phyloP scores from a whole-genome alignment of 1,140 invertebrate species.

The Heliconius hermathena region DNA sequence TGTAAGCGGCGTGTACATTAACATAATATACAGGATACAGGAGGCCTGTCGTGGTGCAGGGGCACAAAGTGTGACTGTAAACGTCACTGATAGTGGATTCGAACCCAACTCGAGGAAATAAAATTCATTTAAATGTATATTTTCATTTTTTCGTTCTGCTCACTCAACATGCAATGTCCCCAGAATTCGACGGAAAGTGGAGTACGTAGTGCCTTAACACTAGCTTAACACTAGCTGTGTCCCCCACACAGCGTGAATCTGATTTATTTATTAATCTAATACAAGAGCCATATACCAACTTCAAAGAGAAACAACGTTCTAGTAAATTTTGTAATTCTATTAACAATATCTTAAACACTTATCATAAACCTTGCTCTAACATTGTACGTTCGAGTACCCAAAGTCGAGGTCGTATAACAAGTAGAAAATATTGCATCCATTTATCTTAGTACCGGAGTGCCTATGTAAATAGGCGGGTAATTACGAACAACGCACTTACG shows the following conservation, averaged over 20 bases:
- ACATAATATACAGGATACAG: slow-evolving; percentile 8
- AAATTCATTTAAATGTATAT: too few relatives aligned
- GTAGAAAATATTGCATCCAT: slow-evolving; percentile 55
- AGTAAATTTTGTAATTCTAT: slow-evolving; percentile 6
- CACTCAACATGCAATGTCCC: too few relatives aligned
- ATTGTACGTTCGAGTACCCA: slow-evolving; percentile 18
- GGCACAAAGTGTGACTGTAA: too few relatives aligned
- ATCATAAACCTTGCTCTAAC: slow-evolving; percentile 9
- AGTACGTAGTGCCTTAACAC: slow-evolving; percentile 31
- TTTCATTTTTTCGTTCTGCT: too few relatives aligned
- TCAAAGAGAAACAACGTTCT: background rate
- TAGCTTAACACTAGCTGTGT: slow-evolving; percentile 65
- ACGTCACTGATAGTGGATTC: too few relatives aligned
- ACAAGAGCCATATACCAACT: background rate
- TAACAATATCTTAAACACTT: slow-evolving; percentile 7
- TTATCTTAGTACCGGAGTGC: slow-evolving; percentile 49
- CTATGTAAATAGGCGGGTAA: slow-evolving; percentile 59
- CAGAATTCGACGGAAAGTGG: too few relatives aligned
- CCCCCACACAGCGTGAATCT: slow-evolving; percentile 74
- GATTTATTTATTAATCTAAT: slow-evolving; percentile 52
- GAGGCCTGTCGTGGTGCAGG: too few relatives aligned
- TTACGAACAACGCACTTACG: slow-evolving; percentile 52
- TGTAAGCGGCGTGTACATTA: slow-evolving; percentile 64
- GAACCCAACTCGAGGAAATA: too few relatives aligned
- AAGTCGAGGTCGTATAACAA: slow-evolving; percentile 43